Evolutionary conservation across 2,113 vertebrate genomes (phyloP).

Genomic region (Vombatus ursinus): DNA sequence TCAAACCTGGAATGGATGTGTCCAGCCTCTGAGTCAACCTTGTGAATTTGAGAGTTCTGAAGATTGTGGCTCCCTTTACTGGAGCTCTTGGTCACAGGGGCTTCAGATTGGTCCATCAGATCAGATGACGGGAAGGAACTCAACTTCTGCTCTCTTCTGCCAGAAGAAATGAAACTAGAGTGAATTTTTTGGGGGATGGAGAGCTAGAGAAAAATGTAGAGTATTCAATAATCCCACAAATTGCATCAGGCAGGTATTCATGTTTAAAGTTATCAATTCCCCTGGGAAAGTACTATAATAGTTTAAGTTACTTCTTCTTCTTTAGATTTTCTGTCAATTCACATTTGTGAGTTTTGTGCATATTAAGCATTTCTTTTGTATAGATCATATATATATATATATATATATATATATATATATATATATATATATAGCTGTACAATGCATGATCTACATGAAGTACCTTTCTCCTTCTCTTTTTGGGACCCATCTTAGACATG

Average conservation of each 20-base stretch:
- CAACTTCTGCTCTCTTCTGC: not conserved
- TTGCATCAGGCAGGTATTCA: not conserved
- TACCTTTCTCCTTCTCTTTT: not conserved
- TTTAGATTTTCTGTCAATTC: not conserved
- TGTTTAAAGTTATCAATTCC: not conserved
- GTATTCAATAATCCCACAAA: not conserved
- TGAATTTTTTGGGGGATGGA: not conserved
- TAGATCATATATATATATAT: not conserved
- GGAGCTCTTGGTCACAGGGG: not conserved
- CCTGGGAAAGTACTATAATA: not conserved
- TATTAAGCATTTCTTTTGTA: not conserved
- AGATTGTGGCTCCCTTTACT: not conserved
- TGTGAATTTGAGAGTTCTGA: not conserved
- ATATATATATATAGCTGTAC: not conserved
- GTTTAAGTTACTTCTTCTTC: not conserved
- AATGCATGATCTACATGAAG: not conserved
- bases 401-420: not conserved
- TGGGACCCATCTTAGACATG: not conserved
- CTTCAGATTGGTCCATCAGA: not conserved
- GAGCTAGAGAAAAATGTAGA: not conserved
- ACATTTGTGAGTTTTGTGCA: not conserved
- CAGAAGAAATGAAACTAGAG: slow-evolving; percentile 31
- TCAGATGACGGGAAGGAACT: not conserved
- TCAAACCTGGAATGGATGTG: not conserved
- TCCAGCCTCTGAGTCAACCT: not conserved